phyloP scores from a whole-genome alignment of 35 echinoderm and acorn worm species.

The Strongylocentrotus purpuratus region DNA sequence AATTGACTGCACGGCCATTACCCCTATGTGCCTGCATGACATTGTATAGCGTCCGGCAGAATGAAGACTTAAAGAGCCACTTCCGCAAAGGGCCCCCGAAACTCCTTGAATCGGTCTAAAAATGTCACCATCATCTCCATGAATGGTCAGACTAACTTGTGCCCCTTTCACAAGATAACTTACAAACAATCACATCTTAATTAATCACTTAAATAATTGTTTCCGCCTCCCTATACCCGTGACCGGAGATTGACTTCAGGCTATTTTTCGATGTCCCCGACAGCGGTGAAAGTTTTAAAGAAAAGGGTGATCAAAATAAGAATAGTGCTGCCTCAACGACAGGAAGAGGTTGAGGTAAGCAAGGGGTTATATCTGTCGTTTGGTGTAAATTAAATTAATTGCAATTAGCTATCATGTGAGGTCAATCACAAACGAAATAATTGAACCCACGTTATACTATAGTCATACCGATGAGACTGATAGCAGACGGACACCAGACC shows the following conservation, averaged over 20 bases:
- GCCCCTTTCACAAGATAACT: not conserved
- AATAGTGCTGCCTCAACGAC: not conserved
- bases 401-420: not conserved
- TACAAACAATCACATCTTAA: slow-evolving; percentile 31
- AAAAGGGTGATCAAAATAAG: not conserved
- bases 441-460: too few relatives aligned
- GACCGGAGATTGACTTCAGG: not conserved
- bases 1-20: not conserved
- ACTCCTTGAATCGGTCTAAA: not conserved
- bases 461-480: too few relatives aligned
- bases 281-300: not conserved
- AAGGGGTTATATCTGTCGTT: not conserved
- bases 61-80: not conserved
- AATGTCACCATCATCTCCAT: not conserved
- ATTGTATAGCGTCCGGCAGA: not conserved
- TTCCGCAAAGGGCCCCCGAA: not conserved
- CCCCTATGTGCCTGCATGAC: not conserved
- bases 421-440: not conserved
- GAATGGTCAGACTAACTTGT: not conserved
- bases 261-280: not conserved
- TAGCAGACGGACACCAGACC: too few relatives aligned
- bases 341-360: not conserved
- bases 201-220: slow-evolving; percentile 27
- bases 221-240: not conserved
- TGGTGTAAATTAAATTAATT: not conserved